Evolutionary conservation across 2,113 vertebrate genomes (phyloP).

Genomic region (Scolopax mira): DNA sequence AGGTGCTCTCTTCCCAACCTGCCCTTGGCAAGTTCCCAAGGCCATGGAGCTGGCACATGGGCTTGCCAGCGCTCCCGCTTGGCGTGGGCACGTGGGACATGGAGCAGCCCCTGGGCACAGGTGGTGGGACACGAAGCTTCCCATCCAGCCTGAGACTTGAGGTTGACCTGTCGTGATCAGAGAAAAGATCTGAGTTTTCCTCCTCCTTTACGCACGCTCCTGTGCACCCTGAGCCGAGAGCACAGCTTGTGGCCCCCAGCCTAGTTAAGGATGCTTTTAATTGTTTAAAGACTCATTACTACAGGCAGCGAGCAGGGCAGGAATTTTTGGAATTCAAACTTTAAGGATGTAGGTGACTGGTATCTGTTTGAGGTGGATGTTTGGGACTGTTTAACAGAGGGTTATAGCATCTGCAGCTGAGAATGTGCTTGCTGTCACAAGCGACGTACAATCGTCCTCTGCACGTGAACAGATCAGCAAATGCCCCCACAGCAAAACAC

Average conservation of each 20-base stretch:
- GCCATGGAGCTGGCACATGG: fast-evolving
- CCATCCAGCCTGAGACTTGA: not conserved
- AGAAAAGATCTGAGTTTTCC: not conserved
- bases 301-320: not conserved
- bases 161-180: fast-evolving
- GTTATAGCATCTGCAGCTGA: not conserved
- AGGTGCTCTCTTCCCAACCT: not conserved
- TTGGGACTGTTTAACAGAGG: not conserved
- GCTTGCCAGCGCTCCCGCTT: not conserved
- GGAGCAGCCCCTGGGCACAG: not conserved
- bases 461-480: not conserved
- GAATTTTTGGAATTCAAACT: not conserved
- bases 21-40: not conserved
- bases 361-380: not conserved
- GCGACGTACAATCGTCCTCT: not conserved
- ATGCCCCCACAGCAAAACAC: not conserved
- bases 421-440: not conserved
- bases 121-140: not conserved
- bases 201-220: fast-evolving
- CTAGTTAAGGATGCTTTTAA: not conserved
- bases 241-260: fast-evolving
- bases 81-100: fast-evolving
- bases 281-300: not conserved
- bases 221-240: not conserved
- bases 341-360: not conserved